Evolutionary conservation across 2,888 invertebrate species (phyloP), one percentile per base, ranked within the genome.

Genomic region (Eledone cirrhosa): DNA sequence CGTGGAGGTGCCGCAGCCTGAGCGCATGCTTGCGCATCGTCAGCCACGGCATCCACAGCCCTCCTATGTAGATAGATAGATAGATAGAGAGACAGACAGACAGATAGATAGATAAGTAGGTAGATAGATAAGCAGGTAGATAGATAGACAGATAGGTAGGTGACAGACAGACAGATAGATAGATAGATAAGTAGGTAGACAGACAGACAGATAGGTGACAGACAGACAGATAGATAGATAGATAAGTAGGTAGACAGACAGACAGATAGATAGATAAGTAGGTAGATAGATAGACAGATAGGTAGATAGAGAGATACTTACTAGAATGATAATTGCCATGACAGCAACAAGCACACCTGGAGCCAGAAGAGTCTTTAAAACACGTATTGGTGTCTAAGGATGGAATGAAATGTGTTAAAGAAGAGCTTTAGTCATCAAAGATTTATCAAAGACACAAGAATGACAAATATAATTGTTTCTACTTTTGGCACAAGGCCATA

Each of bases 351-450:
- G 77, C 0, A 92, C 93, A 8, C 92, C 90, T 0, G 94, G 94
- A 16, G 94, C 89, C 0, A 95, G 86, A 7, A 93, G 89, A 0
- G 94, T 93, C 77, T 90, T 89, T 0, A 91, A 86, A 27, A 94
- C 87, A 75, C 92, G 92, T 59, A 90, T 87, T 0, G 93, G 87
- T 5, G 94, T 91, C 89, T 91, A 88, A 77, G 88, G 84, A 78
- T 78, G 48, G 80, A 79, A 77, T n/a, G 24, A 8, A 59, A 14
- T 2, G 31, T 16, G 8, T 0, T 24, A 63, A 63, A n/a, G 19
- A 13, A 14, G 0, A 41, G 11, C 0, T 41, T 8, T 11, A 41
- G 0, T 41, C 11, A 41, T 41, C 41, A 41, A 41, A 41, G 5
- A 41, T 8, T 7, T 8, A 41, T 41, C 33, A n/a, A n/a, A n/a